Percentiles rank a stretch among this genome's conserved stretches.
Conservation (phyloP, 2,113 vertebrate species). For the Plotosus lineatus region DNA sequence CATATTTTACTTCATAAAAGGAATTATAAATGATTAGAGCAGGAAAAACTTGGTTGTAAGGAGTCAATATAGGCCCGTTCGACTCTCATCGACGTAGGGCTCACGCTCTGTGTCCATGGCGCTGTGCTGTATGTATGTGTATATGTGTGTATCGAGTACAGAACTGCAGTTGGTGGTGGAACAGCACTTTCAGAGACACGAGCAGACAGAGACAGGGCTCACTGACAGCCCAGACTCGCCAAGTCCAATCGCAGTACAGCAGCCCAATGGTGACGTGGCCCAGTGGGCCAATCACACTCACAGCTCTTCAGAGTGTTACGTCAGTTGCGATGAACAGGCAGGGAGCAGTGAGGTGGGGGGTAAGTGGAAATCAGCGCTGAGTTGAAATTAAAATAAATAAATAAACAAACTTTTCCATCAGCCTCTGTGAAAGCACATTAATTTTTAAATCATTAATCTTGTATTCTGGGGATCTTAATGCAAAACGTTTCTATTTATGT, state of each 20-base stretch:
- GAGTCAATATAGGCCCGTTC: neutral
- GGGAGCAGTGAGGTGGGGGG: constrained; percentile 63
- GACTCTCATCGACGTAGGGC: neutral
- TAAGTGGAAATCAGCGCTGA: constrained; percentile 53
- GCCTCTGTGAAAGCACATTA: neutral
- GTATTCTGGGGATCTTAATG: neutral
- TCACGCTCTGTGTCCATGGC: constrained; percentile 35
- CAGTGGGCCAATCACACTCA: constrained; percentile 71
- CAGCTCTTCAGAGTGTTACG: constrained; percentile 66
- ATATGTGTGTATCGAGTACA: constrained; percentile 53
- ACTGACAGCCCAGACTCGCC: constrained; percentile 67
- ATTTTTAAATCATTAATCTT: too few species aligned
- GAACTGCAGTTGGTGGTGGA: constrained; percentile 71
- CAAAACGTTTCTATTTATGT: neutral
- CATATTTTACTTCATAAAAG: neutral
- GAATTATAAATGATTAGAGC: neutral
- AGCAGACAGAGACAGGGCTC: constrained; percentile 62
- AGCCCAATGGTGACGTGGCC: constrained; percentile 54
- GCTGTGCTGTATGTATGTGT: constrained; percentile 39
- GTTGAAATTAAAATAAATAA: neutral
- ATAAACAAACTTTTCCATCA: neutral
- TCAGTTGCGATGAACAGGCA: constrained; percentile 62
- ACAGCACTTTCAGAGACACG: constrained; percentile 65
- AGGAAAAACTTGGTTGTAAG: neutral
- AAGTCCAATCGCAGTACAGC: constrained; percentile 68